Evolutionary conservation across 2,113 vertebrate species (phyloP), one percentile per base, ranked within the genome.

Genomic region (Eptatretus burgeri): DNA sequence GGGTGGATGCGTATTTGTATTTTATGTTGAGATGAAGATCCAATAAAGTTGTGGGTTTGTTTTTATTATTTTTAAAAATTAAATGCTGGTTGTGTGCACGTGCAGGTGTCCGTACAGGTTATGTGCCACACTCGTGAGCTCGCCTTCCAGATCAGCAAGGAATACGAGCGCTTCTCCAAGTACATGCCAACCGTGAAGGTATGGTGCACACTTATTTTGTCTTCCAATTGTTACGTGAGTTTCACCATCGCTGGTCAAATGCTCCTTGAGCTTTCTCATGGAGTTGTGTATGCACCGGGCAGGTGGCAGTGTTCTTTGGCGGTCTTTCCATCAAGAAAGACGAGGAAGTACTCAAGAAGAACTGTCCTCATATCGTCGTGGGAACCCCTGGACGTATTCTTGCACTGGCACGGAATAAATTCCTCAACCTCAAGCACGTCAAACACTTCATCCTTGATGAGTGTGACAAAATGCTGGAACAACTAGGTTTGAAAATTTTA

Each of bases 391-490:
- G 80, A 63, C 77, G 78, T 2, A 81, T 81, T 67, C 70, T 82
- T 64, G 79, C 78, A 19, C 75, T 82, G 68, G 75, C 76, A 62
- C 77, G 78, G 65, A 80, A 76, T 74, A 81, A 82, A 75, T 79
- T 70, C 65, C 78, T 82, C 64, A 82, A 81, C 71, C 76, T 83
- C 63, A 79, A 80, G 18, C 79, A 81, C 69, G 80, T 83, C 72
- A 83, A 82, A 67, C 80, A 83, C 67, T 83, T 83, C 69, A 81
- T 82, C 73, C 75, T 82, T 75, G 81, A 82, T 67, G 79, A 81
- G 66, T 82, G 80, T 14, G 81, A 82, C 70, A 82, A 83, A 71
- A 81, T 83, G 81, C 76, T 83, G 52, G 79, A 82, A 69, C 80
- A 83, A 56, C 77, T 83, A 51, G 79, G 81, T 82, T 69, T 78